phyloP scores from a whole-genome alignment of 1,140 invertebrate genomes.

The Diplogasteroides magnus region DNA sequence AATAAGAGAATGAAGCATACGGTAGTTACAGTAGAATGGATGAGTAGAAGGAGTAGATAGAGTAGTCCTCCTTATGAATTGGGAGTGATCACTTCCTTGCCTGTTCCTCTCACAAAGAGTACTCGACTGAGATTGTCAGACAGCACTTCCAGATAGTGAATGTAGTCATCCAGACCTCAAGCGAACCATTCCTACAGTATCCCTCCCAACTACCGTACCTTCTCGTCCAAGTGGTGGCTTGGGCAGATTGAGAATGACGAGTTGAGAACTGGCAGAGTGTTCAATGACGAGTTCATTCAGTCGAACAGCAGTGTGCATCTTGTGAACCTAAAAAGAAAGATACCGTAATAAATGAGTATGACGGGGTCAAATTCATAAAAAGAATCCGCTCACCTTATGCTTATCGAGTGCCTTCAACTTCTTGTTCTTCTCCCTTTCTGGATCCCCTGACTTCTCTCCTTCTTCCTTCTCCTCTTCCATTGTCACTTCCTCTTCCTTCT shows the following conservation, averaged over 20 bases:
- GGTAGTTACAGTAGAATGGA: too few relatives aligned
- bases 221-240: conserved; percentile 73
- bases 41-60: too few relatives aligned
- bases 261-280: conserved; percentile 88
- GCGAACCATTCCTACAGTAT: background rate
- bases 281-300: conserved; percentile 94
- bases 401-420: conserved; percentile 39
- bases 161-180: conserved; percentile 40
- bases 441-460: conserved; percentile 7
- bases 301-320: conserved; percentile 98
- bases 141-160: conserved; percentile 70
- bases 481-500: conserved; percentile 12
- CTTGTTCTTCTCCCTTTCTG: conserved; percentile 34
- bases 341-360: background rate
- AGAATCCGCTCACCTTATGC: conserved; percentile 28
- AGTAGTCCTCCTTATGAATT: too few relatives aligned
- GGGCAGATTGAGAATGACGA: conserved; percentile 95
- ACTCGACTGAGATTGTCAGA: conserved; percentile 93
- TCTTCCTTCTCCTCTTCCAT: conserved; percentile 6
- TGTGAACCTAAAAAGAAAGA: conserved; percentile 34
- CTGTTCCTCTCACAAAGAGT: conserved; percentile 91
- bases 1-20: too few relatives aligned
- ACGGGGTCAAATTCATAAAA: background rate
- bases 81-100: conserved; percentile 96
- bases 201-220: conserved; percentile 7